Percentiles rank a stretch among this genome's conserved stretches.
These are phyloP conservation scores for Corythornis madagascariensis DNA, from an alignment of 2,113 vertebrate genomes.

Conservation along the genomic window DNA sequence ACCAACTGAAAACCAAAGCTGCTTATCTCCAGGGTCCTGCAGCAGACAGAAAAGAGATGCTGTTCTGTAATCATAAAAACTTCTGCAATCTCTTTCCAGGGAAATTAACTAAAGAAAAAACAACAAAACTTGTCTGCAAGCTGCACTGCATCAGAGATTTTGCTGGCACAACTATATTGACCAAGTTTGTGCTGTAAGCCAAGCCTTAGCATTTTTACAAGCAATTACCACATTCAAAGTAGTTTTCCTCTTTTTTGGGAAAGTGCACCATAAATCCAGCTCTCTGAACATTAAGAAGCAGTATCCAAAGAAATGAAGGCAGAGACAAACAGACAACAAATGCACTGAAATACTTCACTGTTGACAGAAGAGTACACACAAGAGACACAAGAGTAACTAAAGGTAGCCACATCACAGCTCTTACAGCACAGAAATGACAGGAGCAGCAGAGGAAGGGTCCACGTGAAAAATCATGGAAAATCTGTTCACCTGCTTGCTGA, in stretches of 20 bases:
- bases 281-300: conserved; percentile 65
- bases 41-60: neutral
- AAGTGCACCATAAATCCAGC: conserved; percentile 62
- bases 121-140: neutral
- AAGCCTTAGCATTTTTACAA: neutral
- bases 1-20: neutral
- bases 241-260: neutral
- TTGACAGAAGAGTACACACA: neutral
- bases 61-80: neutral
- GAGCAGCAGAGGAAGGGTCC: neutral
- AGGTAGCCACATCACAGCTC: conserved; percentile 23
- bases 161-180: neutral
- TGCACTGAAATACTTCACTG: neutral
- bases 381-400: neutral
- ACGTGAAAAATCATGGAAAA: neutral
- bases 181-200: neutral
- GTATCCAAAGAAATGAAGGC: conserved; percentile 35
- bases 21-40: neutral
- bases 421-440: neutral
- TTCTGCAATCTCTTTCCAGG: neutral
- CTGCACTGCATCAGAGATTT: neutral
- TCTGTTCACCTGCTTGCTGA: neutral
- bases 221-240: neutral
- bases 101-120: neutral
- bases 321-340: conserved; percentile 5